A percentile compares a stretch with the other conserved stretches of the same genome.
These are phyloP conservation scores for Atractosteus spatula DNA, from an alignment of 2,113 vertebrate species.

Conservation along the genomic window DNA sequence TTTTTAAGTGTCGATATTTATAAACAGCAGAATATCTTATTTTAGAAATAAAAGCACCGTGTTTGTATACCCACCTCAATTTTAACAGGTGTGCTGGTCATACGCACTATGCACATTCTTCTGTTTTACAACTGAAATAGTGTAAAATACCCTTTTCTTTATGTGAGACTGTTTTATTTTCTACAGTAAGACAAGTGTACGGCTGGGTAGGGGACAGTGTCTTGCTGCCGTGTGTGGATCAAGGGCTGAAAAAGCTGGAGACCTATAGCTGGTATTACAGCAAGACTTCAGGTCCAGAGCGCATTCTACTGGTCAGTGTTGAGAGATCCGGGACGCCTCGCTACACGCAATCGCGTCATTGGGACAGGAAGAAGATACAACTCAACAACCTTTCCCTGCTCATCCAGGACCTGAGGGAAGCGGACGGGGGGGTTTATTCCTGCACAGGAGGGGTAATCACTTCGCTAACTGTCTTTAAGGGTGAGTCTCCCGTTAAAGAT, in stretches of 20 bases:
- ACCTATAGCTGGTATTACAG: constrained; percentile 33
- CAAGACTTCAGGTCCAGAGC: fast-evolving
- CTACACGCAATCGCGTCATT: fast-evolving
- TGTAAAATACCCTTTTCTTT: no score
- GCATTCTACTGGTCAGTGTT: neutral
- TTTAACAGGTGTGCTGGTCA: no score
- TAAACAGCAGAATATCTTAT: no score
- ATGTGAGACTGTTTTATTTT: no score
- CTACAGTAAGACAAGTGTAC: no score
- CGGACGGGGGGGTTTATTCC: constrained; percentile 44
- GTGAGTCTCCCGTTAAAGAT: constrained; percentile 25
- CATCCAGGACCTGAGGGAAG: constrained; percentile 31
- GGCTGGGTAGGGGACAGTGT: constrained; percentile 30
- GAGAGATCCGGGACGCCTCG: fast-evolving
- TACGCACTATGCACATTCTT: no score
- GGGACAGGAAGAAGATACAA: neutral
- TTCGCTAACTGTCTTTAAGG: constrained; percentile 30
- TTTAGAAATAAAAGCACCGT: no score
- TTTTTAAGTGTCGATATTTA: no score
- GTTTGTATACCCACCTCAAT: no score
- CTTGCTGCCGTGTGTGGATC: constrained; percentile 31
- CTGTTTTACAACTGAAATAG: no score
- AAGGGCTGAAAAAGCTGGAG: no score
- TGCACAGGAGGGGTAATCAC: neutral
- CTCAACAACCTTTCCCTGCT: constrained; percentile 16